Conservation (phyloP, 2,113 vertebrate species). For the Ancistrus triradiatus region DNA sequence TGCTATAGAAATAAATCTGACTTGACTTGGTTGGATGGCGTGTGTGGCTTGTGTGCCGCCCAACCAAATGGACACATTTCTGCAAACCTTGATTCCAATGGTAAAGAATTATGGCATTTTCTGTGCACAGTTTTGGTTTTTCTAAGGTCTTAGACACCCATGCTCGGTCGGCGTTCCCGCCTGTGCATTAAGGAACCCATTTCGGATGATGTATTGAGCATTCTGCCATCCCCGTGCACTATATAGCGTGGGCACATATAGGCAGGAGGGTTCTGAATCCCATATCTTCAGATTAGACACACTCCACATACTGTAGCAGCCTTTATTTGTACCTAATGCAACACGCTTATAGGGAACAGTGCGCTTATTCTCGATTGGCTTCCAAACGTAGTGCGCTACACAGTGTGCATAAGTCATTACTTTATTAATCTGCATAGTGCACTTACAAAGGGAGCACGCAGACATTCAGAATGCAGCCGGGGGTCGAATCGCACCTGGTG, state of each 20-base stretch:
- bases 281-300: neutral
- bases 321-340: conserved; percentile 3
- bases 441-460: neutral
- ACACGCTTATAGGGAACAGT: too few species aligned
- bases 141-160: too few species aligned
- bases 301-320: neutral
- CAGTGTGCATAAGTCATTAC: neutral
- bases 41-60: too few species aligned
- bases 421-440: conserved; percentile 7
- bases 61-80: too few species aligned
- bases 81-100: too few species aligned
- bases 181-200: too few species aligned
- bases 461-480: conserved; percentile 9
- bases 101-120: too few species aligned
- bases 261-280: neutral
- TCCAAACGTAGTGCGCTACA: conserved; percentile 1
- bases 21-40: too few species aligned
- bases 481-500: conserved; percentile 20
- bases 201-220: neutral
- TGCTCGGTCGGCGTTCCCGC: too few species aligned
- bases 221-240: neutral
- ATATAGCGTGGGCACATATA: neutral
- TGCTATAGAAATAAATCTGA: too few species aligned
- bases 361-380: too few species aligned
- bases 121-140: too few species aligned